A percentile compares a stretch with the other conserved stretches of the same genome.
Conservation (phyloP, 2,888 invertebrate genomes). For the Julus scanicus region DNA sequence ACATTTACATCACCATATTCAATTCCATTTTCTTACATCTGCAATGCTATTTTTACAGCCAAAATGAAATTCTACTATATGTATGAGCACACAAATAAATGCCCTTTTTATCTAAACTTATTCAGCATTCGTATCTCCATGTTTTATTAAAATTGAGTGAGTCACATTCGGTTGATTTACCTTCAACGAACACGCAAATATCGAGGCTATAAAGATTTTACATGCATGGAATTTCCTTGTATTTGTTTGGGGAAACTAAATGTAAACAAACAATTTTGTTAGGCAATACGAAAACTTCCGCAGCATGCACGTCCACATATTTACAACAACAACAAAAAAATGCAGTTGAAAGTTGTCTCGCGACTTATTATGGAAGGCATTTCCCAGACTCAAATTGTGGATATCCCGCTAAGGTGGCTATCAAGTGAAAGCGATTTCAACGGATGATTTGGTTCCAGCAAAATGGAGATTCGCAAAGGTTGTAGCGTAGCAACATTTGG, state of each 20-base stretch:
- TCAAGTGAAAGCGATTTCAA: background rate
- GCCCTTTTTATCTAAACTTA: background rate
- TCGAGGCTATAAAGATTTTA: background rate
- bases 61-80: background rate
- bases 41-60: background rate
- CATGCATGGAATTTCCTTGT: background rate
- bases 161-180: background rate
- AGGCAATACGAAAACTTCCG: background rate
- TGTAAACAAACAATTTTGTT: background rate
- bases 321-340: background rate
- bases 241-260: background rate
- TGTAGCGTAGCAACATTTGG: slow-evolving; percentile 1
- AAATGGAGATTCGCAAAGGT: slow-evolving; percentile 1
- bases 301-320: background rate
- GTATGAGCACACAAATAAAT: background rate
- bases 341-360: background rate
- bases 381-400: background rate
- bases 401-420: slow-evolving; percentile 3
- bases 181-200: background rate
- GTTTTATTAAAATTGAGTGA: background rate
- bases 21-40: background rate
- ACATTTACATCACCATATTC: background rate
- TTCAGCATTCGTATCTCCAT: background rate
- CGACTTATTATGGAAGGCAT: background rate
- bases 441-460: slow-evolving; percentile 6